phyloP scores from a whole-genome alignment of 2,888 invertebrate genomes.

The Apotomis betuletana region DNA sequence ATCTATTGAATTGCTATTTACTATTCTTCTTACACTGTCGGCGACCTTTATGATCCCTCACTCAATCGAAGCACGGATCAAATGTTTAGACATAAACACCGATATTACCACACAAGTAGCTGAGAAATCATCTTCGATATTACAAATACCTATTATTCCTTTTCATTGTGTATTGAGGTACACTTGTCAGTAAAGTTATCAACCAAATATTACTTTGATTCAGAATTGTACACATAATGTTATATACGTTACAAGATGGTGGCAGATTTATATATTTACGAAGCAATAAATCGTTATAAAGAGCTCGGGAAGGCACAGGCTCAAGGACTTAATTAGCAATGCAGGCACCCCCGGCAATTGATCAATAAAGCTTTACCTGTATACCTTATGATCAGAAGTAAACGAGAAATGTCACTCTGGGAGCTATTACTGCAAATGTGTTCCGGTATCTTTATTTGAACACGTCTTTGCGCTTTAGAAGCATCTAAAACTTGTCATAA shows the following conservation, averaged over 20 bases:
- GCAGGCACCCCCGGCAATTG: neutral
- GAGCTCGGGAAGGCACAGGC: neutral
- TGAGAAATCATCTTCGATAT: too few relatives aligned
- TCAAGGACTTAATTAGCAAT: neutral
- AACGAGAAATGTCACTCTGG: neutral
- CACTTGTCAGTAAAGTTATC: neutral
- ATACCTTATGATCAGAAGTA: neutral
- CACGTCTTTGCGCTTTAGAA: neutral
- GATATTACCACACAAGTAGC: neutral
- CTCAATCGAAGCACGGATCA: neutral
- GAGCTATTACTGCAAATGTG: neutral
- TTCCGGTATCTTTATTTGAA: neutral
- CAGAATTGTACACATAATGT: too few relatives aligned
- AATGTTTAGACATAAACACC: neutral
- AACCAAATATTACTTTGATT: neutral
- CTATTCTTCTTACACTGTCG: neutral
- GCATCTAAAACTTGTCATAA: neutral
- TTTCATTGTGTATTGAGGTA: neutral
- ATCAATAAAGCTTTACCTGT: neutral
- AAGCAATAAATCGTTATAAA: neutral
- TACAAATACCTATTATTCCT: neutral
- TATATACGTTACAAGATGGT: neutral
- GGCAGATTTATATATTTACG: neutral
- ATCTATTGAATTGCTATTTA: constrained; percentile 14
- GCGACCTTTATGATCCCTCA: constrained; percentile 5